Evolutionary conservation across 2,797 vertebrate species (phyloP).

Genomic region (Halcyon badia): DNA sequence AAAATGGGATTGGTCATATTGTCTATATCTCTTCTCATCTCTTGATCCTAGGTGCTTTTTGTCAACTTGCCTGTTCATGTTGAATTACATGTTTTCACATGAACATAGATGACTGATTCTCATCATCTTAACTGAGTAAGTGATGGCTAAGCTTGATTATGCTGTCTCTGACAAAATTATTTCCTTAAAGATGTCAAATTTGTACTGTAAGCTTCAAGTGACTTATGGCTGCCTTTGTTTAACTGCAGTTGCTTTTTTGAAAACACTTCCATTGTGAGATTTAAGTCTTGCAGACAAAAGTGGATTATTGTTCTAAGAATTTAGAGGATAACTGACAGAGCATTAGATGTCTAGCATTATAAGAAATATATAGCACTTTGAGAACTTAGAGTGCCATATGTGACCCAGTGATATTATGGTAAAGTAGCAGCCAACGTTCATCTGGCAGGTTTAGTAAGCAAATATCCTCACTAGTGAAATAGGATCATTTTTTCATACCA

Average conservation of each 20-base stretch:
- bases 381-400: background rate
- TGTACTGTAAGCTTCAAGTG: background rate
- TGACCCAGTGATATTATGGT: background rate
- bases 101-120: background rate
- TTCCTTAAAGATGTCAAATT: background rate
- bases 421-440: background rate
- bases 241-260: background rate
- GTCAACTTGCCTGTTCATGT: background rate
- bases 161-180: background rate
- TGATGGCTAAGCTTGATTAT: background rate
- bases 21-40: background rate
- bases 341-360: background rate
- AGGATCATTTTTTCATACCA: conserved; percentile 47
- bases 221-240: background rate
- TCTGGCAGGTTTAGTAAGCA: conserved; percentile 36
- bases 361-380: background rate
- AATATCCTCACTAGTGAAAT: conserved; percentile 6
- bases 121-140: background rate
- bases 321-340: background rate
- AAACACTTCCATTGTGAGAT: background rate
- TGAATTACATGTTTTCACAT: background rate
- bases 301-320: background rate
- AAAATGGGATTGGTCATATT: background rate
- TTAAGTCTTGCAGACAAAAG: background rate
- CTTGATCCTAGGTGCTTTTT: background rate